Percentiles rank a stretch among this genome's conserved stretches.
Conservation (phyloP, 1,140 invertebrate genomes). For the Drosophila kikkawai region DNA sequence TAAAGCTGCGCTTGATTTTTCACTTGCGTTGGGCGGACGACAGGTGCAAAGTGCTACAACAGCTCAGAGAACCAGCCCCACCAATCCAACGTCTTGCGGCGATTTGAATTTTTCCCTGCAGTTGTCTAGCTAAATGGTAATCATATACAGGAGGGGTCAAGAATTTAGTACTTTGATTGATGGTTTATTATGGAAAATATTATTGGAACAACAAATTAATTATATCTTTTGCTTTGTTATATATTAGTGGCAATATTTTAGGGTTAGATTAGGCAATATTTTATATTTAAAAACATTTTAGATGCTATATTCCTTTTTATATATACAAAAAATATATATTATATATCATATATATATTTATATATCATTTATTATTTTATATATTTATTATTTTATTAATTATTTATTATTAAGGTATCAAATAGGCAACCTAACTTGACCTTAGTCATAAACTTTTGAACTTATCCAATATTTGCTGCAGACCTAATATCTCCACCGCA, state of each 20-base stretch:
- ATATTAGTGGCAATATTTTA: too few species aligned
- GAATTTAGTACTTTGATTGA: background rate
- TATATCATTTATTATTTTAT: too few species aligned
- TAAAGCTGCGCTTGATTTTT: constrained; percentile 81
- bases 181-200: background rate
- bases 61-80: constrained; percentile 53
- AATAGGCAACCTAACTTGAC: background rate
- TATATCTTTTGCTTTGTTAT: too few species aligned
- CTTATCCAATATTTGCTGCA: background rate
- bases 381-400: too few species aligned
- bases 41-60: constrained; percentile 80
- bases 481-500: background rate
- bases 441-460: too few species aligned
- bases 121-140: constrained; percentile 61
- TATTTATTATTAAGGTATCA: too few species aligned
- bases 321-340: background rate
- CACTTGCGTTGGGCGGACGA: constrained; percentile 77
- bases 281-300: background rate
- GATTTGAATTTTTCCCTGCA: constrained; percentile 78
- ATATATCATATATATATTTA: too few species aligned
- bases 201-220: background rate
- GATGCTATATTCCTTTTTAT: background rate
- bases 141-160: constrained; percentile 21
- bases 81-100: constrained; percentile 32
- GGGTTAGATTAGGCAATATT: too few species aligned